Percentiles rank a stretch among this genome's conserved stretches.
phyloP scores from a whole-genome alignment of 2,113 vertebrate species.

The Silurus asotus region DNA sequence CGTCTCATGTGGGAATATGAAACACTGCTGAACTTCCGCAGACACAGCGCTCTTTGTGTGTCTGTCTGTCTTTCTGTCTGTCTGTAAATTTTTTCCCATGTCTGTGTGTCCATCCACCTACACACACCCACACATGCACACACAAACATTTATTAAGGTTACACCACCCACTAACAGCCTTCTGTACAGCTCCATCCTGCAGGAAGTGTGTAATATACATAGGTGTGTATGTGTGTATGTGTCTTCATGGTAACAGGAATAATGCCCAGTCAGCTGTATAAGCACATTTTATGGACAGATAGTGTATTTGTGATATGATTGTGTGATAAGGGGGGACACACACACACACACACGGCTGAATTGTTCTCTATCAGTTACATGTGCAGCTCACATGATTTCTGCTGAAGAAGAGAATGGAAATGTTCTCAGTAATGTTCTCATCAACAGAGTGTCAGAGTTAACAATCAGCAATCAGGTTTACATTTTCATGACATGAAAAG shows the following conservation, averaged over 20 bases:
- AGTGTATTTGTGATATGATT: slow-evolving; percentile 3
- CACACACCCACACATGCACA: background rate
- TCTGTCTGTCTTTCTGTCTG: background rate
- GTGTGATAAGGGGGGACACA: background rate
- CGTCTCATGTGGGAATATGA: slow-evolving; percentile 3
- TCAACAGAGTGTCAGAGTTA: background rate
- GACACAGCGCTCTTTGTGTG: background rate
- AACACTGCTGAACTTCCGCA: background rate
- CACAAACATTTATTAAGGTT: background rate
- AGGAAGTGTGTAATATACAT: background rate
- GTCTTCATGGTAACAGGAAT: background rate
- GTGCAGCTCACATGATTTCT: background rate
- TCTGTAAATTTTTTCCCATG: background rate
- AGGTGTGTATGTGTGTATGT: background rate
- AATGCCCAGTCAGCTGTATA: background rate
- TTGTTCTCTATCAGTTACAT: background rate
- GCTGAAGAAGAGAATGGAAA: background rate
- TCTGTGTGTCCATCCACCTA: background rate
- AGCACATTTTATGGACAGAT: background rate
- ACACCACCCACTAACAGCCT: background rate
- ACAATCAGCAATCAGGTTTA: no score
- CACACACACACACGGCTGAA: background rate
- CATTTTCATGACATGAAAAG: no score
- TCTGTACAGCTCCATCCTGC: background rate
- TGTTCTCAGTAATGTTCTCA: background rate